Conservation (phyloP, 1,140 invertebrate species). For the Papilio dardanus region DNA sequence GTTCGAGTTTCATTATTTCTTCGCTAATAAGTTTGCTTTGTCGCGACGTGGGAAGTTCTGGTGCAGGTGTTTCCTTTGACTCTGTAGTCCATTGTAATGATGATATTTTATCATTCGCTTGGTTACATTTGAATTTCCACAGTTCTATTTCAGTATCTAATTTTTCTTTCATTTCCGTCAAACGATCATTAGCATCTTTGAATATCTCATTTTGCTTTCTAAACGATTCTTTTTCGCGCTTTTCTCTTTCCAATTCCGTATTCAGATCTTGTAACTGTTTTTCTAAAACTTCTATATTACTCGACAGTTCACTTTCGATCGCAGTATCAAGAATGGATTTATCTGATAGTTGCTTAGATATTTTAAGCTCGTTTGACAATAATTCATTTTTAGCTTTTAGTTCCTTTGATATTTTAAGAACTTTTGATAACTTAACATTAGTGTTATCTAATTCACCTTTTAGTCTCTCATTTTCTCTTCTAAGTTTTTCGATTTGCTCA, state of each 20-base stretch:
- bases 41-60: slow-evolving; percentile 34
- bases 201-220: slow-evolving; percentile 89
- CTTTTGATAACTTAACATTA: slow-evolving; percentile 86
- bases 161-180: slow-evolving; percentile 90
- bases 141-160: slow-evolving; percentile 88
- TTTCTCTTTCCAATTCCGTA: slow-evolving; percentile 83
- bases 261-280: slow-evolving; percentile 84
- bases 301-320: slow-evolving; percentile 89
- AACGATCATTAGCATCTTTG: slow-evolving; percentile 89
- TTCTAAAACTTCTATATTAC: slow-evolving; percentile 86
- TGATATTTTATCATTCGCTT: slow-evolving; percentile 84
- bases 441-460: slow-evolving; percentile 84
- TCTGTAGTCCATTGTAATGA: slow-evolving; percentile 84
- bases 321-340: slow-evolving; percentile 87
- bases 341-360: slow-evolving; percentile 79
- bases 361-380: slow-evolving; percentile 83
- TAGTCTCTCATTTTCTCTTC: slow-evolving; percentile 66
- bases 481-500: slow-evolving; percentile 60
- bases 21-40: slow-evolving; percentile 70
- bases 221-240: slow-evolving; percentile 86
- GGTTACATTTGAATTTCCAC: slow-evolving; percentile 87
- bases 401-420: slow-evolving; percentile 90
- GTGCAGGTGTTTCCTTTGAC: slow-evolving; percentile 49
- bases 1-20: slow-evolving; percentile 84
- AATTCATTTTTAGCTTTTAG: slow-evolving; percentile 86